Conservation (phyloP, 1,140 invertebrate genomes). For the Papilio machaon region DNA sequence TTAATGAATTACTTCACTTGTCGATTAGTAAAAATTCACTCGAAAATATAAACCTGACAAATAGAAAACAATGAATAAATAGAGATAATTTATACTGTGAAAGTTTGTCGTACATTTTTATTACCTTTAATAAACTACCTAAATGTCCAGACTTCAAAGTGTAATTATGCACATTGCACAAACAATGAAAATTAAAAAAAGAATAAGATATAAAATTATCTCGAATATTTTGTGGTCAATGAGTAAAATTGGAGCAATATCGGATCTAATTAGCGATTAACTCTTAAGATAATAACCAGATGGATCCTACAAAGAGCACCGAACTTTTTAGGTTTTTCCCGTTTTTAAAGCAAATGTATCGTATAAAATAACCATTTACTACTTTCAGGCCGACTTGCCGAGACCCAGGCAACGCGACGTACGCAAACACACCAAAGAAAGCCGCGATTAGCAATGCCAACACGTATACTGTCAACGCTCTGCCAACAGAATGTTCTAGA, state of each 20-base stretch:
- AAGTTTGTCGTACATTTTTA: slow-evolving; percentile 5
- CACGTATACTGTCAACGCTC: slow-evolving; percentile 41
- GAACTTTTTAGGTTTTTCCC: not conserved
- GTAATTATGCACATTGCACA: not conserved
- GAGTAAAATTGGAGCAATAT: not conserved
- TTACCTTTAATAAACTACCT: not conserved
- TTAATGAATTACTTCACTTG: not conserved
- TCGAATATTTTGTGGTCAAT: not conserved
- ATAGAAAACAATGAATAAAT: not conserved
- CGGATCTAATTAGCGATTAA: not conserved
- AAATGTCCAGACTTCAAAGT: not conserved
- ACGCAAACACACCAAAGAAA: slow-evolving; percentile 37
- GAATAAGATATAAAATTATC: not conserved
- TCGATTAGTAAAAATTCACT: not conserved
- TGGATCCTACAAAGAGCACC: not conserved
- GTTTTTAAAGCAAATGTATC: not conserved
- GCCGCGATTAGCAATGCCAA: slow-evolving; percentile 43
- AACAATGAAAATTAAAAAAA: not conserved
- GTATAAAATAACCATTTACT: slow-evolving; percentile 29
- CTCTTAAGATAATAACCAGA: not conserved
- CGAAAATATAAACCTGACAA: not conserved
- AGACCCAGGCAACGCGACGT: not conserved
- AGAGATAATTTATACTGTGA: not conserved
- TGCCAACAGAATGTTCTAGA: slow-evolving; percentile 46
- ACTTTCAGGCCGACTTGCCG: slow-evolving; percentile 22